Conservation (phyloP, 2,113 vertebrate species). For the Opisthocomus hoazin region DNA sequence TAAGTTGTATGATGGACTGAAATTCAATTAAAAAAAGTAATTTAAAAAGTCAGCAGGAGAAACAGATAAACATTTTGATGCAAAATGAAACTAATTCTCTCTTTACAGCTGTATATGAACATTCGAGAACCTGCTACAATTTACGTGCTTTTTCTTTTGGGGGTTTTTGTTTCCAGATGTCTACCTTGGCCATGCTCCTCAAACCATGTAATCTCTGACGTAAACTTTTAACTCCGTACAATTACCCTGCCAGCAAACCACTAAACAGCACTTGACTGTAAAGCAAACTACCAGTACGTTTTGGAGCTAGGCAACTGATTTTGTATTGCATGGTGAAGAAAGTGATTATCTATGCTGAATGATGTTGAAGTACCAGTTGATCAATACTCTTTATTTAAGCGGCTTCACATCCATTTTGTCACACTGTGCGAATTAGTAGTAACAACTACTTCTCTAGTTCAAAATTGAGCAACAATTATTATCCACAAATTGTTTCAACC, state of each 20-base stretch:
- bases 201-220: background rate
- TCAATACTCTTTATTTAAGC: background rate
- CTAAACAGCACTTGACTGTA: background rate
- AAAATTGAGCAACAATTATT: background rate
- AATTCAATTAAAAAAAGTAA: conserved; percentile 36
- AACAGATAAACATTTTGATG: conserved; percentile 59
- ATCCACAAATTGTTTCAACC: background rate
- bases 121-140: background rate
- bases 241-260: background rate
- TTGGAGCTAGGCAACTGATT: background rate
- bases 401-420: background rate
- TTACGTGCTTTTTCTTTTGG: background rate
- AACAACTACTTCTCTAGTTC: background rate
- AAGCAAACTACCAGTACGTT: background rate
- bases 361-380: background rate
- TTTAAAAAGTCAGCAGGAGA: background rate
- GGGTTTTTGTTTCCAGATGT: background rate
- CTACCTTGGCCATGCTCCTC: background rate
- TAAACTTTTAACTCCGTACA: background rate
- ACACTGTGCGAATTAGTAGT: background rate
- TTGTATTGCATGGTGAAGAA: background rate
- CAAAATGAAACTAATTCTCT: conserved; percentile 54
- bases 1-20: background rate
- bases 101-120: background rate
- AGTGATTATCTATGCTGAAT: background rate